Conservation (phyloP, 2,888 invertebrate genomes). For the Aquatica leii region DNA sequence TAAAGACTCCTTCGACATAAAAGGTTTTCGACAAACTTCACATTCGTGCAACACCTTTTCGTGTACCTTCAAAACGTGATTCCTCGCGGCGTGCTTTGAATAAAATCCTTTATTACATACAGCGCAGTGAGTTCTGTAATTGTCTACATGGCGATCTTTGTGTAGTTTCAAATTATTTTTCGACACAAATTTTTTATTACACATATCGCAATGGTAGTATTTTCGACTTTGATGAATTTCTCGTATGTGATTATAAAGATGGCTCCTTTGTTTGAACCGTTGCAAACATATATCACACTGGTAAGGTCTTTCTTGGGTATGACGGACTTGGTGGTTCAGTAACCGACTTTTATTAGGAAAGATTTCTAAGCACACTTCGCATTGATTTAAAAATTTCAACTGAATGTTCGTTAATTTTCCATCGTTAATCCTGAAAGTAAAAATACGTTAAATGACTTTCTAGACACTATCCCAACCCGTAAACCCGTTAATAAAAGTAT, state of each 20-base stretch:
- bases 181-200: constrained; percentile 21
- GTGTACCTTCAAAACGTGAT: too few relatives aligned
- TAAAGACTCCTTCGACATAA: too few relatives aligned
- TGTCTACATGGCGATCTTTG: constrained; percentile 53
- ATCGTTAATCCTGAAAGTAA: too few relatives aligned
- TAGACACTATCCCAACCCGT: too few relatives aligned
- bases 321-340: background rate
- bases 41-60: too few relatives aligned
- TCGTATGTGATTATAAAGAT: constrained; percentile 52
- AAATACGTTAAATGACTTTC: too few relatives aligned
- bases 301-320: background rate
- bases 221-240: constrained; percentile 15
- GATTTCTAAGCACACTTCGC: background rate
- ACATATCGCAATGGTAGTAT: constrained; percentile 21
- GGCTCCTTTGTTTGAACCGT: background rate
- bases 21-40: too few relatives aligned
- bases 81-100: too few relatives aligned
- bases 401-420: too few relatives aligned
- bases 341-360: background rate
- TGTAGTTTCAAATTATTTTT: constrained; percentile 40
- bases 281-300: background rate
- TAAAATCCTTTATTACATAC: constrained; percentile 53
- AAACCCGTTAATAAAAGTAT: too few relatives aligned
- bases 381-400: background rate
- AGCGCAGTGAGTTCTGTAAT: constrained; percentile 62